phyloP scores from a whole-genome alignment of 2,113 vertebrate species.

The Pelmatolapia mariae region DNA sequence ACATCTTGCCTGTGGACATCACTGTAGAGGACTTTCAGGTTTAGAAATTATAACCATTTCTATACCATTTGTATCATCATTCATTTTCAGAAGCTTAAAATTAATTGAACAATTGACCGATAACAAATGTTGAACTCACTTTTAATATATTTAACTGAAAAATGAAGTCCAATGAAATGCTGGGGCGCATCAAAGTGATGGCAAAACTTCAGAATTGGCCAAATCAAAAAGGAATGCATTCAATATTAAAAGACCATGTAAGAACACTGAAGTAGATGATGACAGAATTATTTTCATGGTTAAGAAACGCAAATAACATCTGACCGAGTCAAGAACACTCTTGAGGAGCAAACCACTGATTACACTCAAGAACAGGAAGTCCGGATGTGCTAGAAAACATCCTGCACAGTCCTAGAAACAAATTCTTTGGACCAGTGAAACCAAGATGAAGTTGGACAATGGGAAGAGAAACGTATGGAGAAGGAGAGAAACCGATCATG shows the following conservation, averaged over 20 bases:
- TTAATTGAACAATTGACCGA: neutral
- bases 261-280: neutral
- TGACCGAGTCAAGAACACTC: neutral
- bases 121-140: neutral
- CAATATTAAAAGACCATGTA: neutral
- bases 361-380: neutral
- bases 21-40: neutral
- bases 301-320: neutral
- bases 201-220: neutral
- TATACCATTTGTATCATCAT: neutral
- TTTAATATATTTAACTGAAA: neutral
- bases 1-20: neutral
- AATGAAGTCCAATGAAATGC: neutral
- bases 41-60: neutral
- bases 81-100: neutral
- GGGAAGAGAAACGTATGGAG: neutral
- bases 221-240: neutral
- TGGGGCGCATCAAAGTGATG: neutral
- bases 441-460: neutral
- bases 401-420: neutral
- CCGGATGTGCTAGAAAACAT: neutral
- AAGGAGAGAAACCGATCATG: neutral
- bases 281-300: neutral
- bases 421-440: neutral
- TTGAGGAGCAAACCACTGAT: neutral